phyloP scores from a whole-genome alignment of 1,140 invertebrate species.

The Onthophagus taurus region DNA sequence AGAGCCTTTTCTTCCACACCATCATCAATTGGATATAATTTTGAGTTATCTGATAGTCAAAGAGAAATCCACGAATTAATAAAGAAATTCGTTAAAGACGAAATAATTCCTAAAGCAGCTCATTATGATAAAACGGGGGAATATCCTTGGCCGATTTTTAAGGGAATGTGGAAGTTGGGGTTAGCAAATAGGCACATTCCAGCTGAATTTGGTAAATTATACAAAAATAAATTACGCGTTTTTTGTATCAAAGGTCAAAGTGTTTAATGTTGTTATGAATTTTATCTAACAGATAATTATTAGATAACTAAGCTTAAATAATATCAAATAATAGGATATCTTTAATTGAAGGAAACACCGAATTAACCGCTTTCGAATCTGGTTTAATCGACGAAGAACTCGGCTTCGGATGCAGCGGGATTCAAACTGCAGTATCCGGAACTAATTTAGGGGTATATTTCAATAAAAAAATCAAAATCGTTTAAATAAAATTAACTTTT shows the following conservation, averaged over 20 bases:
- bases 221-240: slow-evolving; percentile 1
- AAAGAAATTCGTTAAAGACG: slow-evolving; percentile 81
- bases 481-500: slow-evolving; percentile 26
- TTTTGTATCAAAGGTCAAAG: too few relatives aligned
- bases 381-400: slow-evolving; percentile 84
- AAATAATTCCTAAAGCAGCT: slow-evolving; percentile 82
- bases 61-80: slow-evolving; percentile 78
- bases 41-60: slow-evolving; percentile 61
- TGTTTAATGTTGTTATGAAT: too few relatives aligned
- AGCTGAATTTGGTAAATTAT: slow-evolving; percentile 46
- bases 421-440: slow-evolving; percentile 80
- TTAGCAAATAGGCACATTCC: slow-evolving; percentile 83
- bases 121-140: slow-evolving; percentile 82
- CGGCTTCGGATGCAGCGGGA: slow-evolving; percentile 88
- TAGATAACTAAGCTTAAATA: too few relatives aligned
- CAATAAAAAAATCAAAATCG: not conserved
- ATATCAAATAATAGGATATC: too few relatives aligned
- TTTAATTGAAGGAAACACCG: too few relatives aligned
- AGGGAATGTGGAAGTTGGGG: slow-evolving; percentile 84
- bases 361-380: slow-evolving; percentile 55
- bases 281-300: too few relatives aligned
- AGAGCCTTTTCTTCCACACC: too few relatives aligned
- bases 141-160: slow-evolving; percentile 89
- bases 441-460: slow-evolving; percentile 75
- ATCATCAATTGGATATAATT: slow-evolving; percentile 9